phyloP scores from a whole-genome alignment of 2,888 invertebrate genomes.

The Phragmatobia fuliginosa region DNA sequence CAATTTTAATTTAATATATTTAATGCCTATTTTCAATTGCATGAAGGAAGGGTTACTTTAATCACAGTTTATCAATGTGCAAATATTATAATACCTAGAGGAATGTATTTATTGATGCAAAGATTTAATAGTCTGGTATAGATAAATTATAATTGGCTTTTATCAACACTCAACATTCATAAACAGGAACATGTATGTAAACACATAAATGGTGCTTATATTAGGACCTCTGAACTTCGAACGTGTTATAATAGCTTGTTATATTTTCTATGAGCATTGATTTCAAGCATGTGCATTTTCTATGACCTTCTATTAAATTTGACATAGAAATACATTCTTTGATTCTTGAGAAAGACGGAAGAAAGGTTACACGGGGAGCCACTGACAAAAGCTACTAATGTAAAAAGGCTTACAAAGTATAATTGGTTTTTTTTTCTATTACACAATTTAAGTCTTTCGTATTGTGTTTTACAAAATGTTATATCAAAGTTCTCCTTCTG shows the following conservation, averaged over 20 bases:
- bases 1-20: not conserved
- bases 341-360: no score
- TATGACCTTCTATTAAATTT: no score
- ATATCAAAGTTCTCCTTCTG: not conserved
- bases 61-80: not conserved
- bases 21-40: not conserved
- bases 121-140: not conserved
- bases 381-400: no score
- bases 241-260: no score
- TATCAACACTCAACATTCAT: constrained; percentile 27
- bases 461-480: no score
- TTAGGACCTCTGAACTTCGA: not conserved
- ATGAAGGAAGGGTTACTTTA: not conserved
- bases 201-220: not conserved
- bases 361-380: no score
- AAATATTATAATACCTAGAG: not conserved
- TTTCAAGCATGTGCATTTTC: no score
- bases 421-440: not conserved
- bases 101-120: not conserved
- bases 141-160: constrained; percentile 43
- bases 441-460: not conserved
- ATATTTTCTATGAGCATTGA: no score
- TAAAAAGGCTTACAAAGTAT: no score
- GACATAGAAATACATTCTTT: no score
- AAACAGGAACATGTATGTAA: constrained; percentile 18